Base-by-base conservation (phyloP, 2,113 vertebrate genomes). In the Cinclus mexicanus region DNA sequence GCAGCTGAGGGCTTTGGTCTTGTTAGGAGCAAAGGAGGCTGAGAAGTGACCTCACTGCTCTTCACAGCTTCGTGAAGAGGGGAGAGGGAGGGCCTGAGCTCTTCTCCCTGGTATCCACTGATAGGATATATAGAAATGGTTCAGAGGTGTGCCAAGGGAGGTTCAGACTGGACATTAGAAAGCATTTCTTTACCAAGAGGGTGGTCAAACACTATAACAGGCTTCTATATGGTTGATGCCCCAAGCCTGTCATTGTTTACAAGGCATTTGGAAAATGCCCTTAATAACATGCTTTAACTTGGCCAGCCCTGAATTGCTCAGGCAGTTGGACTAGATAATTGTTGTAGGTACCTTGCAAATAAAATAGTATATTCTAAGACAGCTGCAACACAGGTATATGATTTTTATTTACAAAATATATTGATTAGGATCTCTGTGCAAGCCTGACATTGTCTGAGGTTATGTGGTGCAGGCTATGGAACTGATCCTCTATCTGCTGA, bases 121-220 rank as follows among this genome's bases (percentile, higher is more conserved):
- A 67, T 2, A 24, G 41, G 15, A 52, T 6, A 2, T 1, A 0
- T 42, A 21, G 1, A 57, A 41, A 3, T 24, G 24, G 1, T 52
- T 70, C 37, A 70, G 71, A 71, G 46, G 8, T 29, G 31, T 44
- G 25, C 25, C 46, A 44, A 5, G 8, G 20, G 33, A 83, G 3
- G 0, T 29, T 70, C 4, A 35, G 37, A 56, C 26, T 25, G 12
- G 21, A 31, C 25, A 42, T 60, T 44, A 35, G 39, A 0, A 50
- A 60, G 7, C 31, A 29, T 11, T 83, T 29, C 20, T 52, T 35
- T 29, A 60, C 31, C 2, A 3, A 44, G 12, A 61, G 33, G 7
- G 10, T 61, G 7, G 39, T 12, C 25, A 44, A 42, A 71, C 37
- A 3, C 20, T 24, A 8, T 1, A 52, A 64, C 28, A 64, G 68